Base-by-base conservation (phyloP, 2,888 invertebrate species). In the Podabrus alpinus region DNA sequence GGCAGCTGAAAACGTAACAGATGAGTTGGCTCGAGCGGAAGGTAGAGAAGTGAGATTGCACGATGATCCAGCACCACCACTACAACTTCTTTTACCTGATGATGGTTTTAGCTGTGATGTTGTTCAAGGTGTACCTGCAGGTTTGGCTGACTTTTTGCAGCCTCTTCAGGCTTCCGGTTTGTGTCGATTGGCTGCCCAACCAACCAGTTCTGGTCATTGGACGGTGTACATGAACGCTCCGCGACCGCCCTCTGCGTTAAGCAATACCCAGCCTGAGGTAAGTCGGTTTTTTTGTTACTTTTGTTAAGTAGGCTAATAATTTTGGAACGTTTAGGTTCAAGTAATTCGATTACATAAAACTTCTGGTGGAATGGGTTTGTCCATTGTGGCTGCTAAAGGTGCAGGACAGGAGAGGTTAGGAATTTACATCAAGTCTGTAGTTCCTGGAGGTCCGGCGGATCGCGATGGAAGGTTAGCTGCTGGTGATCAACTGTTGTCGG, bases 381-480 rank as follows among this genome's bases (percentile, higher is more conserved):
- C 98, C 85, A 99, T 99, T 83, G 98, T 99, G 3, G 99, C 99
- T 10, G 99, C 99, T 21, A 97, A 97, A 88, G 90, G 87, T 19
- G 86, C 86, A 1, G 87, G 87, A 2, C 87, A 87, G 77, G 87
- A 87, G 74, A 81, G 96, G 82, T 90, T 97, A 77, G 99, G 99
- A 66, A 99, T 99, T 86, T 99, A 99, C 89, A 97, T 99, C 79
- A 99, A 99, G 89, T 98, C 98, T 16, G 98, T 99, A 24, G 98
- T 99, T 59, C 94, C 97, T 76, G 97, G 96, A 72, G 96, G 96
- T 60, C 96, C 96, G 74, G 96, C 96, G 3, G 96, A 96, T 86
- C 93, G 94, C 73, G 98, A 99, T 89, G 98, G 98, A 0, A 91
- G 98, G 68, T 89, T 99, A 74, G 95, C 97, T 82, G 97, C 98